Conservation (phyloP, 2,113 vertebrate genomes). For the Cyanoderma ruficeps region DNA sequence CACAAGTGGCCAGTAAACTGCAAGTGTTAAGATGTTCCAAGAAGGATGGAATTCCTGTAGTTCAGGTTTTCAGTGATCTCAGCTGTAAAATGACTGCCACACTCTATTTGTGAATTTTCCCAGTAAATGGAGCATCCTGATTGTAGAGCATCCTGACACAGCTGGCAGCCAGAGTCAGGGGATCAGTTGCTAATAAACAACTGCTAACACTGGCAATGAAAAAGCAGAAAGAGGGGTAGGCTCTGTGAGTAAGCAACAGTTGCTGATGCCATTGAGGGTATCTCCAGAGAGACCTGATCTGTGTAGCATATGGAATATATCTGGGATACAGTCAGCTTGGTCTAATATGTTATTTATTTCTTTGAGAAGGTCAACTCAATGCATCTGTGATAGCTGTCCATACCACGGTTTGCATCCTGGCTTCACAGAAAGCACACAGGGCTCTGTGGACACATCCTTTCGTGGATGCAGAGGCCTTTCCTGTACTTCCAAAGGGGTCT, state of each 20-base stretch:
- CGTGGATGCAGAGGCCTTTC: not conserved
- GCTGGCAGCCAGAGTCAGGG: not conserved
- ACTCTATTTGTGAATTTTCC: not conserved
- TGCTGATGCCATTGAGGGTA: not conserved
- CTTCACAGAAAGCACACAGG: not conserved
- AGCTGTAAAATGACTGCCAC: not conserved
- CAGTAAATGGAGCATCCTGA: not conserved
- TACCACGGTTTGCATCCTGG: not conserved
- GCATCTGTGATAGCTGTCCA: rapidly evolving
- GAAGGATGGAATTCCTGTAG: not conserved
- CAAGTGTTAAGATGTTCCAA: not conserved
- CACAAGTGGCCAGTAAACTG: not conserved
- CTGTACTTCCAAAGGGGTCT: not conserved
- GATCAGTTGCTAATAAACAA: not conserved
- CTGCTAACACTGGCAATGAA: not conserved
- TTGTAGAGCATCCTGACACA: not conserved
- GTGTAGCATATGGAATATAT: not conserved
- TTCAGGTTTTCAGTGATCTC: not conserved
- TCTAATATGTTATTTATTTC: not conserved
- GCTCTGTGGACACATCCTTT: not conserved
- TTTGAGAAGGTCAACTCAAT: not conserved
- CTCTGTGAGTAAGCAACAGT: not conserved
- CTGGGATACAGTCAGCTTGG: not conserved
- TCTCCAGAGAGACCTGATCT: not conserved
- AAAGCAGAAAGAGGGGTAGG: not conserved